A percentile compares a stretch with the other conserved stretches of the same genome.
Conservation (phyloP, 2,113 vertebrate genomes). For the Xenopus borealis region DNA sequence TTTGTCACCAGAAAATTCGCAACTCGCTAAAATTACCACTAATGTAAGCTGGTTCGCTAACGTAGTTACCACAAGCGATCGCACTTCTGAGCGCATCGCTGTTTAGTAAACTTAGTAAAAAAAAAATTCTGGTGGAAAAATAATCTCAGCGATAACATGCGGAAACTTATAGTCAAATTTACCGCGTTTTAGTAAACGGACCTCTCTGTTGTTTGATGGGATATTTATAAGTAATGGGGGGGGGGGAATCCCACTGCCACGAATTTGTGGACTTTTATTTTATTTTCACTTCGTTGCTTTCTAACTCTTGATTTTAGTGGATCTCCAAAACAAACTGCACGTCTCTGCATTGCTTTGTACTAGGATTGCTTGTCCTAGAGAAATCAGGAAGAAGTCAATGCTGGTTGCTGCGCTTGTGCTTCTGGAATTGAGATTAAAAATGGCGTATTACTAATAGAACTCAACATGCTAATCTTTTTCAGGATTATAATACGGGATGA, state of each 20-base stretch:
- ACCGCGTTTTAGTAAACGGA: too few species aligned
- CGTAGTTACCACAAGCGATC: too few species aligned
- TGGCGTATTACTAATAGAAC: slow-evolving; percentile 11
- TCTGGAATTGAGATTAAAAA: slow-evolving; percentile 2
- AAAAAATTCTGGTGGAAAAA: too few species aligned
- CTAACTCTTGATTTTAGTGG: background rate
- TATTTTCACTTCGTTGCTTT: background rate
- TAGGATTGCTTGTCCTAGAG: background rate
- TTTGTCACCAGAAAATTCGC: too few species aligned
- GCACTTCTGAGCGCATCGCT: too few species aligned
- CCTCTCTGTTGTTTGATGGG: too few species aligned
- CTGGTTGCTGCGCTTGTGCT: background rate
- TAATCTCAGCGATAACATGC: too few species aligned
- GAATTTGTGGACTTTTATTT: background rate
- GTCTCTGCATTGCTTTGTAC: background rate
- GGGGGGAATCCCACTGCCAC: background rate
- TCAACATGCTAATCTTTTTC: slow-evolving; percentile 7
- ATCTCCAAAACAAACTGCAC: slow-evolving; percentile 2
- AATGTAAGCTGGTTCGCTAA: too few species aligned
- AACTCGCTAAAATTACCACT: too few species aligned
- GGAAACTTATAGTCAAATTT: too few species aligned
- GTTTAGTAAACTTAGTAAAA: too few species aligned
- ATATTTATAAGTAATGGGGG: too few species aligned
- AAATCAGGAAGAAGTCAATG: background rate
- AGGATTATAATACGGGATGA: slow-evolving; percentile 22